Base-by-base conservation (phyloP, 1,140 invertebrate species). In the Trichoplusia ni region DNA sequence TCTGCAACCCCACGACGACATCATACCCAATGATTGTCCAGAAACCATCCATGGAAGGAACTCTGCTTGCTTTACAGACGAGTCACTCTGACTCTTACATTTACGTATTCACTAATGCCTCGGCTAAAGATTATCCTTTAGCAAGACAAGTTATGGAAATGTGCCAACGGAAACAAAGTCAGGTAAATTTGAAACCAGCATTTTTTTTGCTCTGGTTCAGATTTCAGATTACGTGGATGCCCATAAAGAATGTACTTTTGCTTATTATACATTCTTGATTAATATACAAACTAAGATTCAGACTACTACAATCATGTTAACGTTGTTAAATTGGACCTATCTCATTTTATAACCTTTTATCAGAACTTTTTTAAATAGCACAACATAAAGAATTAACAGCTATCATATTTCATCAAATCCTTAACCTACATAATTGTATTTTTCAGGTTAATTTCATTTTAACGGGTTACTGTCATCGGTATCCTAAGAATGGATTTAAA, bases 71-170 rank as follows among this genome's bases (percentile, higher is more conserved):
- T 0, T 80, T 95, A 1, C 86, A 94, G 58, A 81, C 89, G 1
- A 92, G 92, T 27, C 73, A 92, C 8, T 94, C 94, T 0, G 90
- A 92, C 42, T 95, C 94, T 0, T 94, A 92, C 73, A 91, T 95
- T 49, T 95, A 94, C 76, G 94, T 95, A 0, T 95, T 95, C 74
- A 95, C 94, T 2, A 94, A 95, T 79, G 94, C 94, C 4, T 78
- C 92, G 13, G 91, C 94, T 0, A 67, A 64, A 44, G 64, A 94
- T 35, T 21, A 35, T 19, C 5, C 4, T 9, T 19, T 25, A 2
- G 18, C 11, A 0, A 11, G 44, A 23, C 5, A 25, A 18, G 29
- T 61, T 6, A 53, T 35, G 21, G 21, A 31, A 23, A 2, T 61
- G n/a, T 66, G 56, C 29, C 47, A 64, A 33, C 29, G 19, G 19